These are phyloP conservation scores for Asarcornis scutulata DNA, from an alignment of 2,113 vertebrate genomes.

Conservation along the genomic window DNA sequence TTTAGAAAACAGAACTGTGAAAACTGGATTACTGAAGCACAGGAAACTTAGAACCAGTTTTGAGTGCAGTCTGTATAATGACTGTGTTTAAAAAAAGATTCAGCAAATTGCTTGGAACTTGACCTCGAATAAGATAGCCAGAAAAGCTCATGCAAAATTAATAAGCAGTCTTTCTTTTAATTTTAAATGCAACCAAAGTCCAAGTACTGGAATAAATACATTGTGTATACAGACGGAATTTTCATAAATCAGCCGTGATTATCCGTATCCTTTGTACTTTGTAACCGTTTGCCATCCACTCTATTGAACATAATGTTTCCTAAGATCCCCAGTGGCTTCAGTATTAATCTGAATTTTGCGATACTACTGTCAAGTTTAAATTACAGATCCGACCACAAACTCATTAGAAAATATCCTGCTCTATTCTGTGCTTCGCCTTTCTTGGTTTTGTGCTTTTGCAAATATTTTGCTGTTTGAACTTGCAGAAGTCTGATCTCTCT, in stretches of 20 bases:
- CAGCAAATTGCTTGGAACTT: slow-evolving; percentile 36
- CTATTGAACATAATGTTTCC: slow-evolving; percentile 37
- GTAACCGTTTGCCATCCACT: slow-evolving; percentile 40
- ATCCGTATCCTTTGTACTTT: slow-evolving; percentile 6
- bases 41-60: slow-evolving; percentile 2
- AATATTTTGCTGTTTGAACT: background rate
- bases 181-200: slow-evolving; percentile 49
- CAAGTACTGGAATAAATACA: slow-evolving; percentile 31
- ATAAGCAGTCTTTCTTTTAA: slow-evolving; percentile 30
- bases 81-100: background rate
- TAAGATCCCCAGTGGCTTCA: slow-evolving; percentile 17
- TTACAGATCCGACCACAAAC: slow-evolving; percentile 37
- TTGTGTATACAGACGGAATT: slow-evolving; percentile 31
- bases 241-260: slow-evolving; percentile 51
- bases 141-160: slow-evolving; percentile 45
- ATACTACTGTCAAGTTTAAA: slow-evolving; percentile 32
- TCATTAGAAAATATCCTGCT: slow-evolving; percentile 21
- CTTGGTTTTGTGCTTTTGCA: background rate
- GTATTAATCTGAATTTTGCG: slow-evolving; percentile 47
- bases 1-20: background rate
- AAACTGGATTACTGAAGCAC: background rate
- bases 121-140: background rate
- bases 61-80: background rate
- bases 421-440: background rate
- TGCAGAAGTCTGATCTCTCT: background rate